Evolutionary conservation across 37 sponge, comb jelly and placozoan species (phyloP), one percentile per base, ranked within the genome.

Genomic region (Beroe forskalii): DNA sequence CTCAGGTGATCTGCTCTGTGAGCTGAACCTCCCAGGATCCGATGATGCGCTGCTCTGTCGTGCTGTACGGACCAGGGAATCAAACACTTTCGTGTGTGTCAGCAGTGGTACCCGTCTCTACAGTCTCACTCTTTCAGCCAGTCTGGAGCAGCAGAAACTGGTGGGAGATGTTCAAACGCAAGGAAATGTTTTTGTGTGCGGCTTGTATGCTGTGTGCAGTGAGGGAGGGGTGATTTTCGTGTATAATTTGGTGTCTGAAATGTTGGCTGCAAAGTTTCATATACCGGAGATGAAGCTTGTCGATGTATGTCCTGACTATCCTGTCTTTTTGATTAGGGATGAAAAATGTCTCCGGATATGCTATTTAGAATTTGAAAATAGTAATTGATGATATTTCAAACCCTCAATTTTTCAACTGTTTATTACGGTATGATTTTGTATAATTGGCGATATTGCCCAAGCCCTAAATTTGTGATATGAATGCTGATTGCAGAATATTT

Each of bases 101-200:
- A 8, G 14, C 14, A 35, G 40, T 20, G 75, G 75, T 35, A 37
- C 19, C 20, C 2, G 6, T 20, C 9, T 72, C 6, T 72, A 72
- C 39, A 30, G 39, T 3, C 75, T 72, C 12, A 22, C 19, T 72
- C 75, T 72, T 8, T 35, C 2, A 4, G 39, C 75, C 1, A 36
- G 14, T 8, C 8, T 72, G 8, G 75, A 72, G 22, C 39, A 38
- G 31, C 75, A 72, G 75, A 72, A 39, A 30, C 39, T 37, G 40
- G 22, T 72, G 14, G 39, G 22, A 6, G 75, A 63, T 4, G 66
- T 63, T 63, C 28, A 63, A 63, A 63, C 66, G n/a, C 66, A 63
- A 63, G 66, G 66, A 63, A 63, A 63, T 63, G 66, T 63, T 63
- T 63, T 63, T 63, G n/a, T 63, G 14, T 63, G 66, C 25, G 66